phyloP scores from a whole-genome alignment of 2,113 vertebrate genomes.

The Perca flavescens region DNA sequence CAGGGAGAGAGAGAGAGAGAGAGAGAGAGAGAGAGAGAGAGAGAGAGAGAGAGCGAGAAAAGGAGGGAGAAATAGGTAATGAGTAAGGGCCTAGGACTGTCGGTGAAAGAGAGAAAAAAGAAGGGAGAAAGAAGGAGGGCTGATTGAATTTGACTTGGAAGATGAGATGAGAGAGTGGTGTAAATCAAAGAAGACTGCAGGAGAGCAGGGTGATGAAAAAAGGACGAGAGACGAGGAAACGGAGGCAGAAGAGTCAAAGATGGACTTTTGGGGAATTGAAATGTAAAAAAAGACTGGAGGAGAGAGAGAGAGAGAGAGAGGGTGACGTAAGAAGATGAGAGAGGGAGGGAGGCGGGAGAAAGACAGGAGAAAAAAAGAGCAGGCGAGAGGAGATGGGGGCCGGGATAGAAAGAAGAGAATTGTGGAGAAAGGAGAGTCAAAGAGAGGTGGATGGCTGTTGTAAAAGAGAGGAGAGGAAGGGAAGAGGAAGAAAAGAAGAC shows the following conservation, averaged over 20 bases:
- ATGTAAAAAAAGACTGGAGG: conserved; percentile 9
- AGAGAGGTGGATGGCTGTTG: not conserved
- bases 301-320: not conserved
- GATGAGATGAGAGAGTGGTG: not conserved
- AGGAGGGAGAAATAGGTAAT: not conserved
- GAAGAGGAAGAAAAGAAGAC: not conserved
- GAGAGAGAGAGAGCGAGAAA: not conserved
- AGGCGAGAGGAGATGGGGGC: not conserved
- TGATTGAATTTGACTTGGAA: not conserved
- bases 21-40: not conserved
- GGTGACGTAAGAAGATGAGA: conserved; percentile 47
- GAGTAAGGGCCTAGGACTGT: not conserved
- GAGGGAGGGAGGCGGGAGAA: not conserved
- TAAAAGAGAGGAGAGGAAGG: not conserved
- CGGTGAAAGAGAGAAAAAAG: not conserved
- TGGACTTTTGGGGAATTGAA: conserved; percentile 23
- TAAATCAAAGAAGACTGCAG: not conserved
- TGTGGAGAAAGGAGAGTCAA: not conserved
- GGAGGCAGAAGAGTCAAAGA: conserved; percentile 6
- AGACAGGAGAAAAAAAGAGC: no score
- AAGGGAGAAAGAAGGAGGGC: not conserved
- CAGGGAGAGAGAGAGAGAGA: not conserved
- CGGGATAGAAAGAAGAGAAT: not conserved
- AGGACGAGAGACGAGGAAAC: conserved; percentile 21
- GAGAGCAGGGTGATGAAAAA: conserved; percentile 46